Evolutionary conservation across 1,140 invertebrate genomes (phyloP).

Genomic region (Drosophila parvula): DNA sequence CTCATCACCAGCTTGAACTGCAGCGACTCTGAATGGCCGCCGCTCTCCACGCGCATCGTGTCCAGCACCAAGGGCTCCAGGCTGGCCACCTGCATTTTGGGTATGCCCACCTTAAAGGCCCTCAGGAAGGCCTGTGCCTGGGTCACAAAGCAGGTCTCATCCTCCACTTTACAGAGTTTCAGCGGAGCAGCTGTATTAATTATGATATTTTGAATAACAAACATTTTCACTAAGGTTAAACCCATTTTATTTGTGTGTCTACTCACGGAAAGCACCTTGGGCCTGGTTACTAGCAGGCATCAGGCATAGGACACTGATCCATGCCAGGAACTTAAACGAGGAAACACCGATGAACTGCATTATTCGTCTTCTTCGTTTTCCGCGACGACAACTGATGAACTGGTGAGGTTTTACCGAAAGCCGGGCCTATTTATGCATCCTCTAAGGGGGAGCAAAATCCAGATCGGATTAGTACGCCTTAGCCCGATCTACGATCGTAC

Average conservation of each 20-base stretch:
- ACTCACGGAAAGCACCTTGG: conserved; percentile 36
- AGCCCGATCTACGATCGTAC: too few species aligned
- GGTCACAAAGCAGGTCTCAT: conserved; percentile 44
- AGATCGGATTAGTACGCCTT: conserved; percentile 12
- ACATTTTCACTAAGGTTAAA: too few species aligned
- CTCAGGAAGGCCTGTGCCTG: conserved; percentile 43
- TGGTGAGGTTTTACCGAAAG: conserved; percentile 3
- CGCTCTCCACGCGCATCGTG: conserved; percentile 35
- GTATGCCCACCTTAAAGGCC: conserved; percentile 42
- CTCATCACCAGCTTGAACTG: conserved; percentile 48
- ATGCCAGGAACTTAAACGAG: background rate
- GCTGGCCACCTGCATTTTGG: conserved; percentile 16
- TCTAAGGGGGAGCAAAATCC: conserved; percentile 8
- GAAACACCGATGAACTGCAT: conserved; percentile 13
- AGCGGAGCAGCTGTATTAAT: conserved; percentile 35
- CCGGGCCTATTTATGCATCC: conserved; percentile 39
- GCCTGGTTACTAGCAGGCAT: background rate
- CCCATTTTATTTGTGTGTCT: background rate
- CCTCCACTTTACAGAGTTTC: conserved; percentile 45
- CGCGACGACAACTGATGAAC: conserved; percentile 32
- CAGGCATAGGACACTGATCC: conserved; percentile 1
- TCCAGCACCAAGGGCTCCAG: conserved; percentile 50
- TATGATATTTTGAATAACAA: too few species aligned
- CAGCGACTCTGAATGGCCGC: conserved; percentile 34
- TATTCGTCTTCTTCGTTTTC: background rate